These are phyloP conservation scores for Parambassis ranga DNA, from an alignment of 2,797 vertebrate species.

Conservation along the genomic window DNA sequence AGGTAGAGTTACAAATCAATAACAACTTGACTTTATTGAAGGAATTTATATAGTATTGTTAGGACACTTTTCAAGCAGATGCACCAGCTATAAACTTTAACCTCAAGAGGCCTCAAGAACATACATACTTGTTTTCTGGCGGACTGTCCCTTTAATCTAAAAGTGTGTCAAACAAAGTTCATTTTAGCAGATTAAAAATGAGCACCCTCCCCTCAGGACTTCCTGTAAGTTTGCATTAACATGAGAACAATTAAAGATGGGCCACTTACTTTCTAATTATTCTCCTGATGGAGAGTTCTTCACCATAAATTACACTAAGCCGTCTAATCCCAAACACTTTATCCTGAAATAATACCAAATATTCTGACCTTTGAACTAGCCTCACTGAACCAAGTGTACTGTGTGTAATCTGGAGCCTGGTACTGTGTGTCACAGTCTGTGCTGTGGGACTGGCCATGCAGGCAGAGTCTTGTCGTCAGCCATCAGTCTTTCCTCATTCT, in stretches of 20 bases:
- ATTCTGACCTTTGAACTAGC: not conserved
- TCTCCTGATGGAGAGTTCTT: slow-evolving; percentile 9
- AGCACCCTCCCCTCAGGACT: not conserved
- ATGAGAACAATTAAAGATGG: slow-evolving; percentile 28
- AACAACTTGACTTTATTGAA: too few relatives aligned
- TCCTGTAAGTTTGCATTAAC: slow-evolving; percentile 25
- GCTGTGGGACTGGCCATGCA: not conserved
- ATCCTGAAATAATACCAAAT: not conserved
- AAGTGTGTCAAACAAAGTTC: not conserved
- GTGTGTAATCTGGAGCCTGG: slow-evolving; percentile 46
- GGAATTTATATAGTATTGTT: too few relatives aligned
- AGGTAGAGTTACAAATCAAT: not conserved
- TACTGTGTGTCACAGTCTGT: slow-evolving; percentile 30
- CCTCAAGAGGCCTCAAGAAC: too few relatives aligned
- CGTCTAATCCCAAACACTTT: not conserved
- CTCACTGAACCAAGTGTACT: slow-evolving; percentile 39
- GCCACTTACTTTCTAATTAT: slow-evolving; percentile 35
- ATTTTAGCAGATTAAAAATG: slow-evolving; percentile 9
- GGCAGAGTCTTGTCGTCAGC: slow-evolving; percentile 9
- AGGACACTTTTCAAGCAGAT: not conserved
- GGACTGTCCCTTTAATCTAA: slow-evolving; percentile 1
- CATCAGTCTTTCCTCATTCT: not conserved
- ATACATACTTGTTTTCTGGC: too few relatives aligned
- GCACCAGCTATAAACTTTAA: too few relatives aligned
- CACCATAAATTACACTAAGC: not conserved